phyloP scores from a whole-genome alignment of 2,888 invertebrate genomes.

The Apodemia zela region DNA sequence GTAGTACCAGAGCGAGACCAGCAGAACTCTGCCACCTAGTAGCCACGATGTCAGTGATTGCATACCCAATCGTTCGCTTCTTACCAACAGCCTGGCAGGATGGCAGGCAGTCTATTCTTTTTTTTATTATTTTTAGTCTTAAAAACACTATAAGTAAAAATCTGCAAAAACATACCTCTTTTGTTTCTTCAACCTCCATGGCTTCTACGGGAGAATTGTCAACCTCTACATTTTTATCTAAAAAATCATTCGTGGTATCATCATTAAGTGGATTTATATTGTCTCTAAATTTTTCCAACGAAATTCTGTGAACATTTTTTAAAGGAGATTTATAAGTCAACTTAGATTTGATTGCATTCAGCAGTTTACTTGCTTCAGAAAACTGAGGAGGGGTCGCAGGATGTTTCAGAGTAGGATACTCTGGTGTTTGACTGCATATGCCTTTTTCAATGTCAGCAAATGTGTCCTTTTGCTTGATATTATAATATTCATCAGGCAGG shows the following conservation, averaged over 20 bases:
- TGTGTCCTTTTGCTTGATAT: conserved; percentile 61
- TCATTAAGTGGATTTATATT: conserved; percentile 46
- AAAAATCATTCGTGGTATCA: conserved; percentile 4
- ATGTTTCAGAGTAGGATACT: conserved; percentile 66
- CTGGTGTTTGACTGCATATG: conserved; percentile 63
- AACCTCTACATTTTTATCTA: not conserved
- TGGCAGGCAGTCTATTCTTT: too few species aligned
- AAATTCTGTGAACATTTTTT: conserved; percentile 39
- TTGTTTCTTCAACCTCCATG: conserved; percentile 62
- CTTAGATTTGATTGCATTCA: conserved; percentile 70
- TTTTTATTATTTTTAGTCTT: too few species aligned
- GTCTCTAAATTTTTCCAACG: conserved; percentile 46
- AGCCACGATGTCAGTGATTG: too few species aligned
- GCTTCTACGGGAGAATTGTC: conserved; percentile 39
- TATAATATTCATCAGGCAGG: conserved; percentile 58
- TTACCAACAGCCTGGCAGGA: too few species aligned
- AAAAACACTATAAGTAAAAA: not conserved
- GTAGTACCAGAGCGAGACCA: too few species aligned
- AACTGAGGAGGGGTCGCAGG: conserved; percentile 72
- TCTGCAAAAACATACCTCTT: conserved; percentile 45
- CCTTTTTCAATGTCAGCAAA: conserved; percentile 71
- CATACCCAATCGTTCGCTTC: too few species aligned
- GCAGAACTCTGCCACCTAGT: too few species aligned
- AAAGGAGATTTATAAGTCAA: conserved; percentile 52
- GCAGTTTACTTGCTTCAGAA: conserved; percentile 66